Base-by-base conservation (phyloP, 2,888 invertebrate genomes). In the Papilio gigon region DNA sequence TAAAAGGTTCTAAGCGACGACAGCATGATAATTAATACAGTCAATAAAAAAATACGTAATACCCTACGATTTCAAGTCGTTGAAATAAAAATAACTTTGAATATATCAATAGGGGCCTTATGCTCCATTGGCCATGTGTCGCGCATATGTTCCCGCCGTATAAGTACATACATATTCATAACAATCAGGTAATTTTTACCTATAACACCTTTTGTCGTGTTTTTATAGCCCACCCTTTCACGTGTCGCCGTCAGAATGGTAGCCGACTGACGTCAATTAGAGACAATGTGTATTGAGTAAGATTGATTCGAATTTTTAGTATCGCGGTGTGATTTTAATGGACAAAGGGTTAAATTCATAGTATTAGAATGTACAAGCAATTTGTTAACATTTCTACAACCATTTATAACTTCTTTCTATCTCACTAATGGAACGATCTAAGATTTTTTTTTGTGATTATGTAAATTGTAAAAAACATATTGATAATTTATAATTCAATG, bases 121-220 rank as follows among this genome's bases (percentile, higher is more conserved):
- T 85, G 88, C 77, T 83, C 82, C 84, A 85, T 82, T 79, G 84
- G 72, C 83, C 89, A 88, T 88, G 87, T 89, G 89, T 84, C 79
- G 86, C 76, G 79, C 89, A 88, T 82, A 89, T 89, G 88, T 75
- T 83, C 65, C 61, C 33, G 67, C 70, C 74, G 78, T 83, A 84
- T 84, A 85, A 78, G 82, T 81, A 81, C 75, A 79, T 85, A 83
- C 82, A 85, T 85, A 83, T 82, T 84, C 81, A 82, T 86, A 86
- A 84, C 81, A 83, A 84, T 84, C 83, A 80, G 80, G 81, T 83
- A 86, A 85, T 86, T 86, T 79, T 80, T 79, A 81, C 81, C 80
- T 79, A 81, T 80, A 83, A 79, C 80, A 80, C 82, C 84, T 84
- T 85, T 87, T 87, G 86, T 86, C 65, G 68, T 25, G 68, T 81